Evolutionary conservation across 2,797 vertebrate genomes (phyloP), one percentile per base, ranked within the genome.

Genomic region (Dermochelys coriacea): DNA sequence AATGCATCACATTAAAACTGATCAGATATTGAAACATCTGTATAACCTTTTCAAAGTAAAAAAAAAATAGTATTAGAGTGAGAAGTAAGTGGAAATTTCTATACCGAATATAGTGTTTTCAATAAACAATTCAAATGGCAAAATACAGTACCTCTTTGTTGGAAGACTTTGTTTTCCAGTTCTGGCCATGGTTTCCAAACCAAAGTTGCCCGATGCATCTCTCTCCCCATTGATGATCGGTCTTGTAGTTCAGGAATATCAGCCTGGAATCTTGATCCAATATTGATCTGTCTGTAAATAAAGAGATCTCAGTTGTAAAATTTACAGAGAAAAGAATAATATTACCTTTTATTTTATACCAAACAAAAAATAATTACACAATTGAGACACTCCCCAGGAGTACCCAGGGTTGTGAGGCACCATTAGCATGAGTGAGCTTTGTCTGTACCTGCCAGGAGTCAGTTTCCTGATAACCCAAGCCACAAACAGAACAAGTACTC

Each of bases 191-290:
- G 99, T 74, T 98, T 99, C 99, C 99, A 99, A 80, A 99, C 98
- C 94, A 99, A 98, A 90, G 98, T 98, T 95, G 99, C 99, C 91
- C 98, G 98, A 95, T 99, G 99, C 95, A 97, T 94, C 74, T 99
- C 98, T 0, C 97, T 97, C 80, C 96, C 96, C 68, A 97, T 95
- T 12, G 97, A 55, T 47, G 97, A 97, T 80, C 61, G 93, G 79
- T 97, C 97, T 85, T 94, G 98, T 41, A 99, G 97, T 82, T 98
- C 96, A 19, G 99, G 99, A 97, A 99, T 98, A 82, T 98, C 98
- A 64, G 99, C 99, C 98, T 99, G 99, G 98, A 99, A 99, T 96
- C 98, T 96, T 86, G 96, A 95, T 50, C 99, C 99, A 12, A 99
- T 98, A 95, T 99, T 99, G 97, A 99, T 99, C 83, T 98, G 98